A percentile compares a stretch with the other conserved stretches of the same genome.
Evolutionary conservation across 64 coral and sea anemone species (phyloP).

Genomic region (Montipora efflorescens): DNA sequence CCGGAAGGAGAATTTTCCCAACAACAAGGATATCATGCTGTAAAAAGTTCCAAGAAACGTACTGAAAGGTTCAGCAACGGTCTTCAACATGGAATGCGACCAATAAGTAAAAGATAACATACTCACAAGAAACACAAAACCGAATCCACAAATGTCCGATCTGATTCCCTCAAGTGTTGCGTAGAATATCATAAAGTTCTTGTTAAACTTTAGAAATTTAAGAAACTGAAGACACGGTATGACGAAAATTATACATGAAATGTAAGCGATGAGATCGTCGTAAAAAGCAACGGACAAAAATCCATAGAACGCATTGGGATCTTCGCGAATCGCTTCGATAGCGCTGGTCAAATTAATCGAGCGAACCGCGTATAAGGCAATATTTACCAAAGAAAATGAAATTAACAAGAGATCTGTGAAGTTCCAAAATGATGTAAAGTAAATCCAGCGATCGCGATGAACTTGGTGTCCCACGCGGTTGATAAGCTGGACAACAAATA

Average conservation of each 20-base stretch:
- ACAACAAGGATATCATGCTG: slow-evolving; percentile 54
- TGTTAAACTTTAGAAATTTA: slow-evolving; percentile 75
- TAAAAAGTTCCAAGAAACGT: slow-evolving; percentile 48
- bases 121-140: slow-evolving; percentile 44
- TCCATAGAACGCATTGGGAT: slow-evolving; percentile 51
- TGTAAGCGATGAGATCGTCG: slow-evolving; percentile 66
- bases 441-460: slow-evolving; percentile 16
- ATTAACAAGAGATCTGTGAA: slow-evolving; percentile 43
- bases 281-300: slow-evolving; percentile 53
- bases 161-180: slow-evolving; percentile 41
- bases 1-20: slow-evolving; percentile 59
- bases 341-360: slow-evolving; percentile 35
- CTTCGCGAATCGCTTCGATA: slow-evolving; percentile 53
- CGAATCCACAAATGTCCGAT: slow-evolving; percentile 49
- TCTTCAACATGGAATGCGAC: slow-evolving; percentile 51
- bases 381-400: slow-evolving; percentile 31
- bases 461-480: slow-evolving; percentile 28
- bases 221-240: slow-evolving; percentile 66
- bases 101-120: slow-evolving; percentile 43
- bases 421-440: slow-evolving; percentile 74
- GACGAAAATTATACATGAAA: slow-evolving; percentile 64
- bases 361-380: slow-evolving; percentile 56
- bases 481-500: slow-evolving; percentile 53
- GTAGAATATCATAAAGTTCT: slow-evolving; percentile 83
- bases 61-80: slow-evolving; percentile 31